Evolutionary conservation across 30 jellyfish, hydroid and myxozoan genomes (phyloP), one percentile per base, ranked within the genome.

Genomic region (Cassiopea xamachana): DNA sequence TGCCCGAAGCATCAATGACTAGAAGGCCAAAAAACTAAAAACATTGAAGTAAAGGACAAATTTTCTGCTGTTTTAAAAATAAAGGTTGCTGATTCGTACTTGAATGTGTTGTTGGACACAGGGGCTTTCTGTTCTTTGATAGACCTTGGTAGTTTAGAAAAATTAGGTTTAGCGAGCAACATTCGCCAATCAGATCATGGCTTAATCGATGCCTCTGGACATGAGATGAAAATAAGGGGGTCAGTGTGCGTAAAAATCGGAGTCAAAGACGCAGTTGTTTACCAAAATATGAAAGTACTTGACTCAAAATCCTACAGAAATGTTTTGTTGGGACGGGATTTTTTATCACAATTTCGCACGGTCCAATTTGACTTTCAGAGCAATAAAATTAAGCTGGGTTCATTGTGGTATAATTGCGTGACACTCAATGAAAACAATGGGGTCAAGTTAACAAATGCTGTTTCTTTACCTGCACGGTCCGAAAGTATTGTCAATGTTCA

Each of bases 401-500:
- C 64, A 3, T 3, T 3, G 10, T 55, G 64, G 64, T 10, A 55
- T 55, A 55, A 55, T 55, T 55, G 64, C 0, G 12, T 0, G 12
- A 6, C 7, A 55, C 0, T 55, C 64, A 55, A 55, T 55, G 10
- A 55, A 10, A 6, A 55, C 12, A 55, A 6, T 55, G 7, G 10
- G 64, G 64, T 55, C 12, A 55, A 10, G 10, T 55, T 55, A 55
- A 10, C 12, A 6, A 6, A 55, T 55, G 10, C 64, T 0, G 64
- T 10, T 10, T 3, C 64, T 3, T 55, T 55, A 10, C 64, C 64
- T 55, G 10, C 64, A 3, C 7, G 0, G 12, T 55, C 90, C 13
- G 84, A 75, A 1, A 46, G 68, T 19, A 75, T 75, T n/a, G 17
- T 48, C 12, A 75, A 75, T 19, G 90, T 1, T 60, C 78, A 81